Conservation (phyloP, 2,888 invertebrate genomes). For the Colletes collaris region DNA sequence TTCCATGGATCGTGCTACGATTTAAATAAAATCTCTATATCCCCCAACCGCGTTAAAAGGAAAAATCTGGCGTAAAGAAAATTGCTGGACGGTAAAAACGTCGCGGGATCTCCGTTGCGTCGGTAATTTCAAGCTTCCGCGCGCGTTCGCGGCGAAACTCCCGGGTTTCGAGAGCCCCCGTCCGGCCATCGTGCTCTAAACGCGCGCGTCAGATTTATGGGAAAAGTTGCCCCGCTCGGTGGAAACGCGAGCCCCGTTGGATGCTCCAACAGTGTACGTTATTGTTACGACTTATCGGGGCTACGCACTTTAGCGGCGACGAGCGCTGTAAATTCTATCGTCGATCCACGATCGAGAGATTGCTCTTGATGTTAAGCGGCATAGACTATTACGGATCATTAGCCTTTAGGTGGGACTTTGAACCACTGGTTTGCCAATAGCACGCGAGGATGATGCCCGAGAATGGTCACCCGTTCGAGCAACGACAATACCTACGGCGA, state of each 20-base stretch:
- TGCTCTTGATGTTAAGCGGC: background rate
- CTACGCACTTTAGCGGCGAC: conserved; percentile 1
- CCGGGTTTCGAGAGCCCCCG: background rate
- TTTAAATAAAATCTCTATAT: no score
- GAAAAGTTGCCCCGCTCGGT: conserved; percentile 9
- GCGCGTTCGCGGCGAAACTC: conserved; percentile 40
- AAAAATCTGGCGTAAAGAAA: conserved; percentile 5
- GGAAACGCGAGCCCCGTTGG: background rate
- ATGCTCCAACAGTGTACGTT: conserved; percentile 25
- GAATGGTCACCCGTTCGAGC: no score
- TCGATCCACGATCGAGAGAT: conserved; percentile 27
- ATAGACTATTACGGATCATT: no score
- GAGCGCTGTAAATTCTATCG: conserved; percentile 19
- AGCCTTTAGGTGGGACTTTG: background rate
- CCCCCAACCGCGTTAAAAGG: background rate
- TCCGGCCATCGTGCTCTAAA: conserved; percentile 20
- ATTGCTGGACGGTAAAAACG: conserved; percentile 39
- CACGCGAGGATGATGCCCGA: no score
- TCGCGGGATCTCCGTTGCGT: conserved; percentile 43
- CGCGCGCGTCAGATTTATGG: conserved; percentile 35
- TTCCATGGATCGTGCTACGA: no score
- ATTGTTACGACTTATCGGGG: conserved; percentile 26
- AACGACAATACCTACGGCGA: no score
- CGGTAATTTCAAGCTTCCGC: conserved; percentile 45
- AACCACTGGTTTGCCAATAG: background rate